Percentiles rank a stretch among this genome's conserved stretches.
Conservation (phyloP, 1,140 invertebrate species). For the Bombus sylvicola region DNA sequence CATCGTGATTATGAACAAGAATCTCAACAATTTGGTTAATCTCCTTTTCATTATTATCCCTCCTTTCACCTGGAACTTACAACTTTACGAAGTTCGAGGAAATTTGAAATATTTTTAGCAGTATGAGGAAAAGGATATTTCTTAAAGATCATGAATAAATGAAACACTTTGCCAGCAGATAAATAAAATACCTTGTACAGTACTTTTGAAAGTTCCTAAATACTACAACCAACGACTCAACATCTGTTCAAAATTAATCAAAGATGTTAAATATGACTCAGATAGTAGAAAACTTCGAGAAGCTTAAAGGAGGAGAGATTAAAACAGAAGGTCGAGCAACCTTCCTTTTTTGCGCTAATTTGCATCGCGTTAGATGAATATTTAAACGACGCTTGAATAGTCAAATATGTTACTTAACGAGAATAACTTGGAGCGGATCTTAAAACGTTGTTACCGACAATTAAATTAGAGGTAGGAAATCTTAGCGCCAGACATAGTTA, state of each 20-base stretch:
- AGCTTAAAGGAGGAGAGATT: not conserved
- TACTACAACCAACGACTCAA: not conserved
- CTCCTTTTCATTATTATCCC: no score
- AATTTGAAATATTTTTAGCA: no score
- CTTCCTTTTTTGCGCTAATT: conserved; percentile 1
- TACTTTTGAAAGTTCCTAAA: not conserved
- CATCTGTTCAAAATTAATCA: not conserved
- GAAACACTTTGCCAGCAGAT: no score
- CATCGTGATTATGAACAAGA: no score
- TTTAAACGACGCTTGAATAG: conserved; percentile 4
- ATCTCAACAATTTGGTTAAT: no score
- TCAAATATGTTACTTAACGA: not conserved
- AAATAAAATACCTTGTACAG: no score
- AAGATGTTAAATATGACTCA: not conserved
- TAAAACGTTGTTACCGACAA: conserved; percentile 1
- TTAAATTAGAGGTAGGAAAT: conserved; percentile 10
- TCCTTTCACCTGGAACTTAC: no score
- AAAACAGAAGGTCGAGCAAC: not conserved
- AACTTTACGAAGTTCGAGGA: no score
- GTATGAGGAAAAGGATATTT: no score
- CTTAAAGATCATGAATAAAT: no score
- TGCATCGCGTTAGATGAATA: not conserved
- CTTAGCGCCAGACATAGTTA: not conserved
- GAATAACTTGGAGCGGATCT: not conserved
- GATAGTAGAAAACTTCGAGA: not conserved